These are phyloP conservation scores for Styela plicata DNA, from an alignment of 23 tunicate genomes.

Conservation along the genomic window DNA sequence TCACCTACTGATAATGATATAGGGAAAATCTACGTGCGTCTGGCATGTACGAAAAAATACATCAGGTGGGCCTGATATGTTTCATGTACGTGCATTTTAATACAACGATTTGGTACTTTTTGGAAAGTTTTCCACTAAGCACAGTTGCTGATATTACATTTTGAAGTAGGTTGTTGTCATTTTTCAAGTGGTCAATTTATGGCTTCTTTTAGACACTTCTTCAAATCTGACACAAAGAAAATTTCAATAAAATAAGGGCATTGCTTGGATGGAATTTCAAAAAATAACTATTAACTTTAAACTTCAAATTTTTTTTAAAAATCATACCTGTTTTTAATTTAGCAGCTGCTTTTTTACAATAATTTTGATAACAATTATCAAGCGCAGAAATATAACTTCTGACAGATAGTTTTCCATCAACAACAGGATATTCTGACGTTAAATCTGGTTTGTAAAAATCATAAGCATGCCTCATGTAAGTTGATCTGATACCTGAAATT, in stretches of 20 bases:
- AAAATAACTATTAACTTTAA: not conserved
- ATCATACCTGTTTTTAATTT: not conserved
- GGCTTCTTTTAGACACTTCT: too few relatives aligned
- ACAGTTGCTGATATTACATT: too few relatives aligned
- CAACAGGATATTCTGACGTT: slow-evolving; percentile 90
- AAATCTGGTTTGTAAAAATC: slow-evolving; percentile 97
- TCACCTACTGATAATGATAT: too few relatives aligned
- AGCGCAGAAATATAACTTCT: slow-evolving; percentile 70
- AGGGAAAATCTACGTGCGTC: too few relatives aligned
- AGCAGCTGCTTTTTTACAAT: slow-evolving; percentile 52
- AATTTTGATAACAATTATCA: slow-evolving; percentile 74
- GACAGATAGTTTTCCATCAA: slow-evolving; percentile 93
- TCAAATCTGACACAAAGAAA: too few relatives aligned
- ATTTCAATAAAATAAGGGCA: not conserved
- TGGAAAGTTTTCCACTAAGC: too few relatives aligned
- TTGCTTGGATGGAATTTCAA: not conserved
- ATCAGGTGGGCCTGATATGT: too few relatives aligned
- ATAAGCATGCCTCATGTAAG: slow-evolving; percentile 85
- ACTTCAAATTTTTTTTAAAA: not conserved
- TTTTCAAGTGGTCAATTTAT: too few relatives aligned
- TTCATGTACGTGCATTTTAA: too few relatives aligned
- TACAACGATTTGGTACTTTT: too few relatives aligned
- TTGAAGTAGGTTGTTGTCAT: too few relatives aligned
- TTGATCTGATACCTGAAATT: slow-evolving; percentile 49
- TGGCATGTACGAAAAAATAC: too few relatives aligned